Percentiles rank a stretch among this genome's conserved stretches.
Conservation (phyloP, 92 coral and sea anemone species). For the Parazoanthus darwini region DNA sequence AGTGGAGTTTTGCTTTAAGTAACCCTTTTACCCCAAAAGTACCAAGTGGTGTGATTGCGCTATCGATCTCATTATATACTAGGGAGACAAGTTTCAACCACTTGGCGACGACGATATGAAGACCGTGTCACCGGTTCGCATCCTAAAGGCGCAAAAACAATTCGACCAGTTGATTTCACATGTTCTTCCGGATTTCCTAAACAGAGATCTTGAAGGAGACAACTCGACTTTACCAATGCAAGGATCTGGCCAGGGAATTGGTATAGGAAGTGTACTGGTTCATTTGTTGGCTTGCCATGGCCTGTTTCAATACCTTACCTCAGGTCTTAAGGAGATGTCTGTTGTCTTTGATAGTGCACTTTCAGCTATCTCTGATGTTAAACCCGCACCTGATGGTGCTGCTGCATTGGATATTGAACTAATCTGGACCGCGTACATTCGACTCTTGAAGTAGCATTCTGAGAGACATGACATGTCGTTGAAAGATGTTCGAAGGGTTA, state of each 20-base stretch:
- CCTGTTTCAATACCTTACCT: constrained; percentile 80
- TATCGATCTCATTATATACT: too few species aligned
- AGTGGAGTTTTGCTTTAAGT: not conserved
- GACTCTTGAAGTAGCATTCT: constrained; percentile 70
- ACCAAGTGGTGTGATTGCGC: not conserved
- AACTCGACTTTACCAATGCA: constrained; percentile 23
- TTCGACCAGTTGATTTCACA: constrained; percentile 46
- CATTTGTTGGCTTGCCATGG: constrained; percentile 75
- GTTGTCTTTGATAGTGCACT: constrained; percentile 55
- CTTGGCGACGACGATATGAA: not conserved
- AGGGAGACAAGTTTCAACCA: constrained; percentile 60
- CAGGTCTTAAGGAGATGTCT: constrained; percentile 73
- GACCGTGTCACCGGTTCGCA: constrained; percentile 57
- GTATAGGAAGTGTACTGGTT: constrained; percentile 55
- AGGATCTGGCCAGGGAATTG: constrained; percentile 37
- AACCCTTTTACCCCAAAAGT: not conserved
- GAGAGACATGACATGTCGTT: constrained; percentile 58
- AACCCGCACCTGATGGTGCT: constrained; percentile 35
- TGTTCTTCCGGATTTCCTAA: constrained; percentile 26
- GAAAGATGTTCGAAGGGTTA: constrained; percentile 54
- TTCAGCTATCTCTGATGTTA: constrained; percentile 14
- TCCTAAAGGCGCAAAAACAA: constrained; percentile 60
- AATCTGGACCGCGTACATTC: constrained; percentile 62
- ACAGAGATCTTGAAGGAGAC: not conserved
- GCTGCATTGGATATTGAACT: constrained; percentile 62